A percentile compares a stretch with the other conserved stretches of the same genome.
Evolutionary conservation across 2,888 invertebrate species (phyloP).

Genomic region (Agrilus biguttatus): DNA sequence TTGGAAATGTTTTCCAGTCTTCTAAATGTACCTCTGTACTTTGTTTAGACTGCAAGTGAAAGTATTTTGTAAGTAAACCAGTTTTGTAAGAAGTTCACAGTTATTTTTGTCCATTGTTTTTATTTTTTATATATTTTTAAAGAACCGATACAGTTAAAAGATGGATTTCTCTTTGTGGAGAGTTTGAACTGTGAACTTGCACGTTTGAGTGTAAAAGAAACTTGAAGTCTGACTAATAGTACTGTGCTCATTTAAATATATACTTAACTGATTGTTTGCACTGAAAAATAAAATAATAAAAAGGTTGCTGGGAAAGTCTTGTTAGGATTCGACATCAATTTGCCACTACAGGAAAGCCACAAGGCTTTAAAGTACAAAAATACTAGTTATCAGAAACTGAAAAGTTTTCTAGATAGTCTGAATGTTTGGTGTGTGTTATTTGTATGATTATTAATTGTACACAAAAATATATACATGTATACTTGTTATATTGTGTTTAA

Average conservation of each 20-base stretch:
- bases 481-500: background rate
- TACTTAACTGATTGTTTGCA: background rate
- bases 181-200: background rate
- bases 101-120: background rate
- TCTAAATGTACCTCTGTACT: no score
- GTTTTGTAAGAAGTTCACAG: background rate
- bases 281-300: no score
- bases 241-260: conserved; percentile 8
- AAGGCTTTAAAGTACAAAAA: conserved; percentile 8
- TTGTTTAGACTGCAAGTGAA: background rate
- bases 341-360: conserved; percentile 1
- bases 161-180: background rate
- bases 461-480: no score
- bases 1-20: no score
- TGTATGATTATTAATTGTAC: conserved; percentile 22
- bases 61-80: background rate
- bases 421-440: conserved; percentile 31
- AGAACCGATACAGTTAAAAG: background rate
- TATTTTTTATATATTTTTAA: background rate
- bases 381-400: conserved; percentile 19
- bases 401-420: conserved; percentile 21
- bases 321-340: conserved; percentile 3
- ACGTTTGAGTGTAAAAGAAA: background rate
- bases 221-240: conserved; percentile 4
- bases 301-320: conserved; percentile 4